Conservation (phyloP, 2,888 invertebrate genomes). For the Phortica magna region DNA sequence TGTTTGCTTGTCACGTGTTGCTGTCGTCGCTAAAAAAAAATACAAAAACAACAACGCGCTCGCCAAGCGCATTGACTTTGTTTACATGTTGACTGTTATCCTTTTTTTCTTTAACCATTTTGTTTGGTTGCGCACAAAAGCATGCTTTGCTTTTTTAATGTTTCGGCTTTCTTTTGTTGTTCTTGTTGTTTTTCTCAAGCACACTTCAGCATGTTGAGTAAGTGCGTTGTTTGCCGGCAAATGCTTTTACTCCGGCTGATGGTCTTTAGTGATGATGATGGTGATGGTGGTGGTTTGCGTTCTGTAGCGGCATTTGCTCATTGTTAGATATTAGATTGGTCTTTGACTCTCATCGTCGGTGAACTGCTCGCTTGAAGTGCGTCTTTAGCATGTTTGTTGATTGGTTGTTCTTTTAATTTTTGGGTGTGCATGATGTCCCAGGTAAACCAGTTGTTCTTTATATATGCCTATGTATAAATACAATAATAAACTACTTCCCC, state of each 20-base stretch:
- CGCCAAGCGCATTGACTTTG: conserved; percentile 26
- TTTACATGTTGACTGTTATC: conserved; percentile 21
- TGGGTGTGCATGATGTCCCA: conserved; percentile 49
- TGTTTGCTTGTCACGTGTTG: conserved; percentile 25
- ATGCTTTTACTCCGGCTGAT: background rate
- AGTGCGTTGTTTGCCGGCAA: background rate
- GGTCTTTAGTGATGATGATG: background rate
- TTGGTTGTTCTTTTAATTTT: conserved; percentile 33
- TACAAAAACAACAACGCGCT: conserved; percentile 36
- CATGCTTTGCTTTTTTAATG: conserved; percentile 38
- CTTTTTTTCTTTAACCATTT: background rate
- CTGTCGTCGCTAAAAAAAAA: conserved; percentile 24
- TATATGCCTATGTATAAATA: background rate
- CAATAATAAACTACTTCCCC: conserved; percentile 8
- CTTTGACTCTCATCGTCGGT: conserved; percentile 2
- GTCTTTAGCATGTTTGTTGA: conserved; percentile 5
- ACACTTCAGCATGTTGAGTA: conserved; percentile 6
- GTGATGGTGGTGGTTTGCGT: conserved; percentile 19
- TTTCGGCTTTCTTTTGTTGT: background rate
- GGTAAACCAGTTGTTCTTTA: conserved; percentile 27
- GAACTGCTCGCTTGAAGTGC: background rate
- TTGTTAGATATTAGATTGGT: conserved; percentile 26
- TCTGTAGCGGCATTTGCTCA: conserved; percentile 4
- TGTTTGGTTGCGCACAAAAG: conserved; percentile 40
- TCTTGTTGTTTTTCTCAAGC: conserved; percentile 7